Conservation (phyloP, 2,113 vertebrate species). For the Aepyceros melampus region DNA sequence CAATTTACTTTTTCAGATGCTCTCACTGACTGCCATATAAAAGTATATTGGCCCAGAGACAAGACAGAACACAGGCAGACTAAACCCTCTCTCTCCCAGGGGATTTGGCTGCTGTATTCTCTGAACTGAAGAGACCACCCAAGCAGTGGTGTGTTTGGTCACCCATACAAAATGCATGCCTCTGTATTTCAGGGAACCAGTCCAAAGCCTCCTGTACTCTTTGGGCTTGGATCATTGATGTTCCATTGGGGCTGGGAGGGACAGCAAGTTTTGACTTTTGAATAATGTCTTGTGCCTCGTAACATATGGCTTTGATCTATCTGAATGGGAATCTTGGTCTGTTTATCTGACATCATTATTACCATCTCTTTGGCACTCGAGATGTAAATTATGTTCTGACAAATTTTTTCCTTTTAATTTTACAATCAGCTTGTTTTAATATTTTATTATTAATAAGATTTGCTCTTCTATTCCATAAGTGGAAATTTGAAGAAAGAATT, state of each 20-base stretch:
- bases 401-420: neutral
- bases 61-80: neutral
- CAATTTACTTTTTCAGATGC: neutral
- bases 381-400: neutral
- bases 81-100: neutral
- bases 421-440: neutral
- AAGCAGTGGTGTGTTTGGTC: neutral
- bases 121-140: neutral
- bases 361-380: neutral
- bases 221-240: neutral
- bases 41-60: neutral
- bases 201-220: neutral
- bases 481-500: neutral
- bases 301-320: conserved; percentile 50
- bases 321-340: neutral
- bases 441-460: neutral
- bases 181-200: neutral
- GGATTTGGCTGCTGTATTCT: neutral
- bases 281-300: neutral
- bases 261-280: neutral
- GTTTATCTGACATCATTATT: conserved; percentile 24
- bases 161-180: neutral
- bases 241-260: neutral
- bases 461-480: neutral
- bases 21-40: neutral